Conservation (phyloP, 2,113 vertebrate genomes). For the Notarius lentiginosus region DNA sequence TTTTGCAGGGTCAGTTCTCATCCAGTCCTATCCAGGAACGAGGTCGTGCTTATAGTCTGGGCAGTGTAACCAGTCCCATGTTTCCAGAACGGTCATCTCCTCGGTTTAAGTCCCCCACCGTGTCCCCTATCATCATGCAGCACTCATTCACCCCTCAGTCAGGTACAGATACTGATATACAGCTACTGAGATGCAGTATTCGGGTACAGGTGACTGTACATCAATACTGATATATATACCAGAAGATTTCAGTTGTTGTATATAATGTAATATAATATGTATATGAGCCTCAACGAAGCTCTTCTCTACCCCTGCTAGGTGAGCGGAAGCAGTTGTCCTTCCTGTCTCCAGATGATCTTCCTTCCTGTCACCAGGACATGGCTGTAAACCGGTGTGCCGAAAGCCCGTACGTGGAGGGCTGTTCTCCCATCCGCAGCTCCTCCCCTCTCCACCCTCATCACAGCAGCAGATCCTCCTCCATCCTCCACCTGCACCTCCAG, state of each 20-base stretch:
- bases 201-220: no score
- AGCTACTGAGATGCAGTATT: no score
- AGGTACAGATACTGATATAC: slow-evolving; percentile 67
- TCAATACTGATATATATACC: neutral
- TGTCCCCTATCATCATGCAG: slow-evolving; percentile 85
- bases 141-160: slow-evolving; percentile 77
- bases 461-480: slow-evolving; percentile 72
- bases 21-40: slow-evolving; percentile 90
- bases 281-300: neutral
- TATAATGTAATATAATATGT: neutral
- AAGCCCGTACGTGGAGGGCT: slow-evolving; percentile 90
- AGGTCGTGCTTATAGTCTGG: slow-evolving; percentile 83
- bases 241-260: neutral
- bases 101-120: slow-evolving; percentile 74
- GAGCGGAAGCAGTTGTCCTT: slow-evolving; percentile 77
- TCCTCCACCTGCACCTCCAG: slow-evolving; percentile 72
- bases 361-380: slow-evolving; percentile 60
- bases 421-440: slow-evolving; percentile 87
- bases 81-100: slow-evolving; percentile 77
- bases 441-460: slow-evolving; percentile 75
- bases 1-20: slow-evolving; percentile 88
- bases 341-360: slow-evolving; percentile 76
- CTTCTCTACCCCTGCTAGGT: slow-evolving; percentile 45
- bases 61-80: slow-evolving; percentile 81
- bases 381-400: slow-evolving; percentile 65